Conservation (phyloP, 1,140 invertebrate genomes). For the Drosophila tristis region DNA sequence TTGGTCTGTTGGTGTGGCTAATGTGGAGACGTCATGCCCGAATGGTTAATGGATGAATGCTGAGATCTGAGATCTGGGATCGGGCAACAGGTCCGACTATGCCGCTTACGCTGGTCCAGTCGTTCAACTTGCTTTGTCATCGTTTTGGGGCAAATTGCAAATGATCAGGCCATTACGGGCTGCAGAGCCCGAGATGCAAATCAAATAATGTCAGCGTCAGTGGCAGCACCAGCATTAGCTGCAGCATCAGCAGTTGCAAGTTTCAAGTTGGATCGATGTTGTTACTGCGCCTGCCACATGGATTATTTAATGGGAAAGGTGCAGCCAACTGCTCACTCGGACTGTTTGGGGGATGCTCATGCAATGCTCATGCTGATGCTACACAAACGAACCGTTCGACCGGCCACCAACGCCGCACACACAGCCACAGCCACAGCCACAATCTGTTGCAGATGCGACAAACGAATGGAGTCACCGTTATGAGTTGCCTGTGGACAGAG, state of each 20-base stretch:
- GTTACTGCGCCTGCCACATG: constrained; percentile 18
- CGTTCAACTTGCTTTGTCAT: constrained; percentile 20
- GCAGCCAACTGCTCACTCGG: constrained; percentile 33
- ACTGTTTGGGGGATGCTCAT: constrained; percentile 16
- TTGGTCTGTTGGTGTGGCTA: background rate
- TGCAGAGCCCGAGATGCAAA: constrained; percentile 45
- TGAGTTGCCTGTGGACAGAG: constrained; percentile 28
- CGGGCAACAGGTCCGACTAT: background rate
- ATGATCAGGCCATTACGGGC: constrained; percentile 12
- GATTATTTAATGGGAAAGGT: constrained; percentile 50
- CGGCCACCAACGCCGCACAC: background rate
- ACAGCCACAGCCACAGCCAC: constrained; percentile 1
- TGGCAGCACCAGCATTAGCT: constrained; percentile 8
- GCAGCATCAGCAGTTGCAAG: constrained; percentile 34
- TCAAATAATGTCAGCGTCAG: constrained; percentile 34
- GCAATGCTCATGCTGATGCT: constrained; percentile 12
- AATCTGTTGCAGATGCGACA: constrained; percentile 43
- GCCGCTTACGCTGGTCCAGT: too few species aligned
- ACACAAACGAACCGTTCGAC: constrained; percentile 32
- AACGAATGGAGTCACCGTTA: constrained; percentile 44
- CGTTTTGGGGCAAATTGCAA: constrained; percentile 24
- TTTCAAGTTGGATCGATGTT: constrained; percentile 30
- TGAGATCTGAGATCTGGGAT: constrained; percentile 3
- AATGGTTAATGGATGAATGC: constrained; percentile 5
- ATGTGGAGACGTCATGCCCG: constrained; percentile 17